A percentile compares a stretch with the other conserved stretches of the same genome.
These are phyloP conservation scores for Cynopterus sphinx DNA, from an alignment of 2,797 vertebrate genomes.

Conservation along the genomic window DNA sequence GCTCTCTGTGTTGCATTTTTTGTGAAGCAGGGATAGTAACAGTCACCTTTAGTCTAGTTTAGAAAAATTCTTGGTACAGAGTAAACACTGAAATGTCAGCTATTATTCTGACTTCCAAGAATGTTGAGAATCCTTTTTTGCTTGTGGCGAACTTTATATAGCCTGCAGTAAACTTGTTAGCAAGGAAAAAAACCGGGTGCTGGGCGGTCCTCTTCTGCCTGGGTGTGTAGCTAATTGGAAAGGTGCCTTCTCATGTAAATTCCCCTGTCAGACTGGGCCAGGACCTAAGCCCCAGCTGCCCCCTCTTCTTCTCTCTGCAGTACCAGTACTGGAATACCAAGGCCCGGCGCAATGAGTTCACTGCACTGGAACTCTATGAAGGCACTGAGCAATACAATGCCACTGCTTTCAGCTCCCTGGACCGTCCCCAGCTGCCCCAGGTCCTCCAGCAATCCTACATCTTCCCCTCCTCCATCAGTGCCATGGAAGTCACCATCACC, in stretches of 20 bases:
- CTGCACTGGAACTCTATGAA: conserved; percentile 96
- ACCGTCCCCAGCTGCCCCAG: conserved; percentile 94
- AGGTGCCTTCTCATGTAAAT: background rate
- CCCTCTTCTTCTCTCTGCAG: conserved; percentile 76
- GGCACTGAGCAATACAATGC: conserved; percentile 98
- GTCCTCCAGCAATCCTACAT: conserved; percentile 98
- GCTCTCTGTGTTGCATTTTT: background rate
- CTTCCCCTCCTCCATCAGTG: conserved; percentile 95
- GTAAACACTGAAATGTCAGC: background rate
- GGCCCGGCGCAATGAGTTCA: conserved; percentile 96
- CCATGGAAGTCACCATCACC: conserved; percentile 97
- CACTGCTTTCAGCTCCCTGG: conserved; percentile 97
- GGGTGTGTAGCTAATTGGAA: background rate
- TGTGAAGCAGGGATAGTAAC: background rate
- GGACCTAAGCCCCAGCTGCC: background rate
- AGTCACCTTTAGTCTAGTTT: background rate
- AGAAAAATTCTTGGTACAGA: background rate
- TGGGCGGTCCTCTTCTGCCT: background rate
- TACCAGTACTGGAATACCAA: conserved; percentile 99
- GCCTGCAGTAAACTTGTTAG: background rate
- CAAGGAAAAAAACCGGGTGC: background rate
- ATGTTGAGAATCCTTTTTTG: background rate
- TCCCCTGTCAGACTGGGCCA: background rate
- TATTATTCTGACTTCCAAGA: background rate
- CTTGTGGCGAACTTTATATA: background rate